Conservation (phyloP, 2,888 invertebrate species). For the Tetanocera ferruginea region DNA sequence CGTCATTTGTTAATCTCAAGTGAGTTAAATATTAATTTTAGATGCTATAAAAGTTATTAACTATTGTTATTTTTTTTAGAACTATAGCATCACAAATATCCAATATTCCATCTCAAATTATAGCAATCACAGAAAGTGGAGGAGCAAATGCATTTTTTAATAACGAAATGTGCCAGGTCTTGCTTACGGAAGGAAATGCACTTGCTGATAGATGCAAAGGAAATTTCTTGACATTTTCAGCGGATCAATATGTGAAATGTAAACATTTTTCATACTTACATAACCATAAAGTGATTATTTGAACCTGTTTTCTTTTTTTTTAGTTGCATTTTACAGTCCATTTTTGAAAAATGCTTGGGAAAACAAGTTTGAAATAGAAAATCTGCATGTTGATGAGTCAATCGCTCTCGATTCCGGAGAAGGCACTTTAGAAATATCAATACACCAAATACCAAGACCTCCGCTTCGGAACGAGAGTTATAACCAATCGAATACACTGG, state of each 20-base stretch:
- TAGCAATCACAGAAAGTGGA: slow-evolving; percentile 92
- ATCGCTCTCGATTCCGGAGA: slow-evolving; percentile 76
- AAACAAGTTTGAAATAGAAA: slow-evolving; percentile 94
- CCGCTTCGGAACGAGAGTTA: slow-evolving; percentile 86
- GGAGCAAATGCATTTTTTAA: slow-evolving; percentile 92
- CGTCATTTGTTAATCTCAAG: slow-evolving; percentile 93
- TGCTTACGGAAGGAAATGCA: slow-evolving; percentile 94
- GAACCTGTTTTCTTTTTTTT: slow-evolving; percentile 52
- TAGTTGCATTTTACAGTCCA: slow-evolving; percentile 93
- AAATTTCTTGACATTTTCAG: slow-evolving; percentile 92
- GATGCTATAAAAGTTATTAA: background rate
- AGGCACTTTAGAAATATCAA: slow-evolving; percentile 80
- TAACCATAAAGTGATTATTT: background rate
- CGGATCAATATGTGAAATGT: slow-evolving; percentile 90
- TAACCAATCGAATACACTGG: slow-evolving; percentile 76
- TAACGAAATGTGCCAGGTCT: slow-evolving; percentile 88
- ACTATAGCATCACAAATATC: slow-evolving; percentile 95
- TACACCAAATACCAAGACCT: slow-evolving; percentile 74
- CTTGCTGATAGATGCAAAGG: slow-evolving; percentile 90
- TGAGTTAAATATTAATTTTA: slow-evolving; percentile 68
- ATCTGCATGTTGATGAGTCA: slow-evolving; percentile 87
- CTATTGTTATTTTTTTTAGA: slow-evolving; percentile 70
- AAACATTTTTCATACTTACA: slow-evolving; percentile 58
- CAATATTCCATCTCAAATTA: slow-evolving; percentile 92
- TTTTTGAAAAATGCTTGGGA: slow-evolving; percentile 98